Percentiles rank a stretch among this genome's conserved stretches.
phyloP scores from a whole-genome alignment of 2,113 vertebrate species.

The Myocastor coypus region DNA sequence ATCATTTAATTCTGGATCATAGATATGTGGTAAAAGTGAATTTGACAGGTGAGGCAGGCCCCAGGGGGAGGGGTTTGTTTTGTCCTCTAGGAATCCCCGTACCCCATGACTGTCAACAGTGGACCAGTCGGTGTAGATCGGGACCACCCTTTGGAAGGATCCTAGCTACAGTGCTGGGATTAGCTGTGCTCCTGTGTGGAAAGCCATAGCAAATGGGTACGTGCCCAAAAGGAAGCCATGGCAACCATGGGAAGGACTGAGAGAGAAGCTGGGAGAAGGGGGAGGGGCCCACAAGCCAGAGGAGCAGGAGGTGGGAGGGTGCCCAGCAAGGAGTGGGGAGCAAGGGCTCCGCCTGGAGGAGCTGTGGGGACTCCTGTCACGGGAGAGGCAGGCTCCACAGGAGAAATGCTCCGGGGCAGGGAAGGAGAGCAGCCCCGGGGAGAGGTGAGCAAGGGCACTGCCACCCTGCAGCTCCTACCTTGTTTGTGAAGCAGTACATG shows the following conservation, averaged over 20 bases:
- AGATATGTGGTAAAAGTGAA: neutral
- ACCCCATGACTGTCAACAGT: neutral
- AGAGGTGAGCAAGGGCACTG: neutral
- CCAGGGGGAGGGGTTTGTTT: neutral
- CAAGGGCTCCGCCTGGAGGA: neutral
- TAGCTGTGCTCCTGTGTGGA: neutral
- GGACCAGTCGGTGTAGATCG: neutral
- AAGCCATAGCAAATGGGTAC: neutral
- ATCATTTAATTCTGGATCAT: neutral
- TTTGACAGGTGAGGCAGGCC: neutral
- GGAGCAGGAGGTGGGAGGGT: neutral
- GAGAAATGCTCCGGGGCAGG: neutral
- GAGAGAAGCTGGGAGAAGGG: neutral
- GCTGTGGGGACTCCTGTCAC: neutral
- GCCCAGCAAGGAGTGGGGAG: neutral
- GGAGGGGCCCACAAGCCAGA: neutral
- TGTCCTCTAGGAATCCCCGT: neutral
- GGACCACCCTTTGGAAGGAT: neutral
- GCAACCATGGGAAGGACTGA: neutral
- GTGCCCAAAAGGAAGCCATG: neutral
- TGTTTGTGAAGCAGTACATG: slow-evolving; percentile 15
- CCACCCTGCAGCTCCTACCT: neutral
- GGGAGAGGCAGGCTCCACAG: neutral
- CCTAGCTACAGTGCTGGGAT: neutral
- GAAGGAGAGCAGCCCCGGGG: neutral